A percentile compares a stretch with the other conserved stretches of the same genome.
phyloP scores from a whole-genome alignment of 2,888 invertebrate species.

The Hipparchia semele region DNA sequence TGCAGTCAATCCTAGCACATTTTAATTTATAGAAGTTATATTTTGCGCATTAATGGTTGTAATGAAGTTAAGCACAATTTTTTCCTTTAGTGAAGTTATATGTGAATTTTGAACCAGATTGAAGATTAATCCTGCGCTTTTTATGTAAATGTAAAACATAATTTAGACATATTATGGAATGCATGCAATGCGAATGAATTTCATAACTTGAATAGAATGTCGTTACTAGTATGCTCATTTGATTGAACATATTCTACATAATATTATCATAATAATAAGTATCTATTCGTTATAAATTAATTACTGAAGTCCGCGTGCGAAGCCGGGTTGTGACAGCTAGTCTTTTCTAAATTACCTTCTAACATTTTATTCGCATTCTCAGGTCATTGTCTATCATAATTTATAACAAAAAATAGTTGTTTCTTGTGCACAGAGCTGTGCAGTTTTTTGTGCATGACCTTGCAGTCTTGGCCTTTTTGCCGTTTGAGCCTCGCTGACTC shows the following conservation, averaged over 20 bases:
- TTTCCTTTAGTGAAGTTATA: background rate
- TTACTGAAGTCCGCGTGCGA: background rate
- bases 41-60: no score
- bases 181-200: background rate
- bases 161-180: no score
- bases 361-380: background rate
- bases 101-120: background rate
- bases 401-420: background rate
- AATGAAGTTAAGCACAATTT: no score
- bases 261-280: background rate
- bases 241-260: background rate
- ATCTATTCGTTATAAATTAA: background rate
- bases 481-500: slow-evolving; percentile 32
- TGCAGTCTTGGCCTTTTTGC: slow-evolving; percentile 32
- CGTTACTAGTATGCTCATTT: background rate
- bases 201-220: background rate
- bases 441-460: slow-evolving; percentile 33
- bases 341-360: background rate
- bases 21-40: no score
- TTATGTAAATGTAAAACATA: background rate
- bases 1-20: no score
- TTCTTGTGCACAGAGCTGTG: slow-evolving; percentile 5
- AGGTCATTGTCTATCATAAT: background rate
- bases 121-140: background rate
- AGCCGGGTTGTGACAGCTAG: background rate